Conservation (phyloP, 2,888 invertebrate species). For the Melanostoma mellinum region DNA sequence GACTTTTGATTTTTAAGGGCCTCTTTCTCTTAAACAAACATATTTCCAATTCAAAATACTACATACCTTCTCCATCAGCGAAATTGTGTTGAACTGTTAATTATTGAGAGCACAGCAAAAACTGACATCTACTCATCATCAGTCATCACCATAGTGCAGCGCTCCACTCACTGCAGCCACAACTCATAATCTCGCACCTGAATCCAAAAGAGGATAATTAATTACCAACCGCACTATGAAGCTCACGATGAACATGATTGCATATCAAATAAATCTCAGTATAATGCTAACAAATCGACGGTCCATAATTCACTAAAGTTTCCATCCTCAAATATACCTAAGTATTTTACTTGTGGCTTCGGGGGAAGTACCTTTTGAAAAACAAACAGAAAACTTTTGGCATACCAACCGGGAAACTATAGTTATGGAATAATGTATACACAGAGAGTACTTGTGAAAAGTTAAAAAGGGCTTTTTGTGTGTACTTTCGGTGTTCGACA, state of each 20-base stretch:
- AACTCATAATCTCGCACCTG: slow-evolving; percentile 45
- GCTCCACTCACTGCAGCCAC: slow-evolving; percentile 17
- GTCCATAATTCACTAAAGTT: slow-evolving; percentile 62
- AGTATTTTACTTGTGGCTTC: background rate
- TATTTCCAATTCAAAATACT: no score
- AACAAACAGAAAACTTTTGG: no score
- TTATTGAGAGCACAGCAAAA: background rate
- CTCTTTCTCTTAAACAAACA: no score
- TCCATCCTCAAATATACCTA: slow-evolving; percentile 38
- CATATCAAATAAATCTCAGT: slow-evolving; percentile 60
- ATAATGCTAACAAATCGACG: slow-evolving; percentile 68
- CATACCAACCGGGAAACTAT: no score
- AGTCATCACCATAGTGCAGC: background rate
- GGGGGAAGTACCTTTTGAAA: no score
- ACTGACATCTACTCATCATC: background rate
- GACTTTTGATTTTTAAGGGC: no score
- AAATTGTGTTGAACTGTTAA: no score
- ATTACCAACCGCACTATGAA: slow-evolving; percentile 51
- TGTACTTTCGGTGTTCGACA: no score
- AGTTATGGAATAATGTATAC: no score
- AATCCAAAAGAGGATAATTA: slow-evolving; percentile 59
- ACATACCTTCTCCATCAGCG: no score
- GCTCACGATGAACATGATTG: slow-evolving; percentile 64
- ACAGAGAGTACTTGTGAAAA: no score
- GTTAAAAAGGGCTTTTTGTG: no score